phyloP scores from a whole-genome alignment of 2,113 vertebrate species.

The Calidris pugnax region DNA sequence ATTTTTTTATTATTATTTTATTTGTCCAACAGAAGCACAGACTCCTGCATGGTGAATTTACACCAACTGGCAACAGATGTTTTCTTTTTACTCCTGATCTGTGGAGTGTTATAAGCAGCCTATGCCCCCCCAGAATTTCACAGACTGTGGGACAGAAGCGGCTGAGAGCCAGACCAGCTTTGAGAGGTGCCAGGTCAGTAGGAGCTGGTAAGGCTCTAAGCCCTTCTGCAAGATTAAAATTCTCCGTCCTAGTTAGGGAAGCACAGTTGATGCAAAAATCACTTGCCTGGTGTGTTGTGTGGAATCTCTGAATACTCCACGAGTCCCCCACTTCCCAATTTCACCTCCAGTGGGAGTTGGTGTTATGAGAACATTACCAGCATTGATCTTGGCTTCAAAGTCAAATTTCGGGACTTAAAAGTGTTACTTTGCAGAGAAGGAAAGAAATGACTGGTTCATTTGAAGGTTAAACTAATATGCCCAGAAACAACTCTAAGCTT shows the following conservation, averaged over 20 bases:
- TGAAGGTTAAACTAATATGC: constrained; percentile 53
- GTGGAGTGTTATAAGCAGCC: neutral
- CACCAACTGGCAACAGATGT: neutral
- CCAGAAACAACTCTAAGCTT: constrained; percentile 27
- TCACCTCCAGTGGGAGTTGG: constrained; percentile 55
- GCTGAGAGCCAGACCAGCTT: neutral
- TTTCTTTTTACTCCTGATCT: neutral
- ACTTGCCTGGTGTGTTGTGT: constrained; percentile 17
- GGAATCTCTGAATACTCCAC: constrained; percentile 38
- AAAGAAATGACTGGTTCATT: neutral
- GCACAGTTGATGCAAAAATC: constrained; percentile 16
- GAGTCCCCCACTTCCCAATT: neutral
- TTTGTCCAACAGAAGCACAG: neutral
- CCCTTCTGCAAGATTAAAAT: neutral
- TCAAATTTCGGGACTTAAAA: constrained; percentile 35
- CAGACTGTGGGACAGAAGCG: neutral
- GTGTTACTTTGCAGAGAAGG: constrained; percentile 3
- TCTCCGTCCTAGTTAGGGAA: constrained; percentile 43
- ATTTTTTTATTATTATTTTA: neutral
- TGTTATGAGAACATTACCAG: constrained; percentile 53
- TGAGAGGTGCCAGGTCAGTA: neutral
- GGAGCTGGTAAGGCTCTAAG: neutral
- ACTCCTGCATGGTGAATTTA: neutral
- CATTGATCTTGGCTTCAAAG: constrained; percentile 67
- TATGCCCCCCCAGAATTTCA: neutral